Percentiles rank a stretch among this genome's conserved stretches.
phyloP scores from a whole-genome alignment of 2,888 invertebrate species.

The Strigamia crassipes region DNA sequence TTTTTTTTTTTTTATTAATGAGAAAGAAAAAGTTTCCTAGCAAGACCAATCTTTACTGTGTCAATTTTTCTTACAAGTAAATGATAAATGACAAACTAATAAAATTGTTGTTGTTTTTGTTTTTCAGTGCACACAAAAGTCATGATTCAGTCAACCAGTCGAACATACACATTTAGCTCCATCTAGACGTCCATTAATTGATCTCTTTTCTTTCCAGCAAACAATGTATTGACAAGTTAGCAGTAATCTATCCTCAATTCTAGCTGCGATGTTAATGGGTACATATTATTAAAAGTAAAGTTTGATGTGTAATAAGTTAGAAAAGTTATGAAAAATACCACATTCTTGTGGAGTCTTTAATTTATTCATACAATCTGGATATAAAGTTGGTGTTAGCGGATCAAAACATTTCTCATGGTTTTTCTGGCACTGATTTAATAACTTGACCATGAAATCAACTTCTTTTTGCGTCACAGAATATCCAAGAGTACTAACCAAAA shows the following conservation, averaged over 20 bases:
- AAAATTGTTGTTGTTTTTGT: too few relatives aligned
- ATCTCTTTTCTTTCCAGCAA: conserved; percentile 26
- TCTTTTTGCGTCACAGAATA: background rate
- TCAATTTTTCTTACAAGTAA: too few relatives aligned
- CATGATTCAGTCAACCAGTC: background rate
- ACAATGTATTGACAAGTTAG: conserved; percentile 13
- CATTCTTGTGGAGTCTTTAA: background rate
- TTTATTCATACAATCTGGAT: background rate
- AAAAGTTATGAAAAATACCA: background rate
- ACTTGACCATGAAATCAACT: background rate
- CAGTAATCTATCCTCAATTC: conserved; percentile 8
- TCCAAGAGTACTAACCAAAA: background rate
- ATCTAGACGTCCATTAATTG: conserved; percentile 19
- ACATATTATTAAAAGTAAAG: background rate
- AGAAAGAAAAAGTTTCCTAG: too few relatives aligned
- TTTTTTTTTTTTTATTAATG: too few relatives aligned
- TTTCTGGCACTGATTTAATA: background rate
- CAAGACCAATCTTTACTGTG: too few relatives aligned
- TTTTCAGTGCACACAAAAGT: background rate
- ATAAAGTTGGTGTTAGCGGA: background rate
- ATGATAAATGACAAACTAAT: too few relatives aligned
- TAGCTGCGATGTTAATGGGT: background rate
- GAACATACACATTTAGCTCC: conserved; percentile 27
- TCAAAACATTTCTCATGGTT: conserved; percentile 25
- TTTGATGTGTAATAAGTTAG: background rate